These are phyloP conservation scores for Nansenia antarctica DNA, from an alignment of 2,113 vertebrate genomes.

Conservation along the genomic window DNA sequence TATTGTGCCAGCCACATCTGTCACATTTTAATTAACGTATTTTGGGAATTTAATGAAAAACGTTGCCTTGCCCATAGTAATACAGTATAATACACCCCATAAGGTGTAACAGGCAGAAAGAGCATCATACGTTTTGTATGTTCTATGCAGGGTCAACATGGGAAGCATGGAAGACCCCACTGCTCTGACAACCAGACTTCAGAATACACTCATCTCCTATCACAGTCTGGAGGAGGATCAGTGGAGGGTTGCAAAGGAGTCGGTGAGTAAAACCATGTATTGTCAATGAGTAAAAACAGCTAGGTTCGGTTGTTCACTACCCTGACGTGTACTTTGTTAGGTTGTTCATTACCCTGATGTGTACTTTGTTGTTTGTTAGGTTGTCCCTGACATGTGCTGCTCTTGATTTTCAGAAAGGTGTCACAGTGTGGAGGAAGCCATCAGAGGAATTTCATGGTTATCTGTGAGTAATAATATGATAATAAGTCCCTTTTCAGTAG, in stretches of 20 bases:
- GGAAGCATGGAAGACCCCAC: slow-evolving; percentile 5
- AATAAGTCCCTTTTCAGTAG: background rate
- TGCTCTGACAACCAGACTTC: slow-evolving; percentile 13
- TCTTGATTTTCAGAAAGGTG: slow-evolving; percentile 84
- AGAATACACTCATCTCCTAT: slow-evolving; percentile 30
- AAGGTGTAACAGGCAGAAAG: background rate
- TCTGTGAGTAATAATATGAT: slow-evolving; percentile 76
- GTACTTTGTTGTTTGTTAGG: too few species aligned
- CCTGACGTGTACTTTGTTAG: slow-evolving; percentile 23
- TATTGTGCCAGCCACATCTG: too few species aligned
- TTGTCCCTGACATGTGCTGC: too few species aligned
- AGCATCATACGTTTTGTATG: background rate
- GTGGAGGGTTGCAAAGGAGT: slow-evolving; percentile 36
- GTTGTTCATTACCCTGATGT: too few species aligned
- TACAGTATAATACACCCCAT: background rate
- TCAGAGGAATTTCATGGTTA: slow-evolving; percentile 84
- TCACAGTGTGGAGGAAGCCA: slow-evolving; percentile 82
- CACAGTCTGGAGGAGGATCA: slow-evolving; percentile 22
- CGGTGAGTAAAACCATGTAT: slow-evolving; percentile 10
- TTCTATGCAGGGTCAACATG: slow-evolving; percentile 12
- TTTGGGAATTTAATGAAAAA: too few species aligned
- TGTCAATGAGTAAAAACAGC: background rate
- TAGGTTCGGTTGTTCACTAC: background rate
- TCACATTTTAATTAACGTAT: too few species aligned
- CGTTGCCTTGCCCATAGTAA: too few species aligned